Base-by-base conservation (phyloP, 2,888 invertebrate species). In the Nomada fabriciana region DNA sequence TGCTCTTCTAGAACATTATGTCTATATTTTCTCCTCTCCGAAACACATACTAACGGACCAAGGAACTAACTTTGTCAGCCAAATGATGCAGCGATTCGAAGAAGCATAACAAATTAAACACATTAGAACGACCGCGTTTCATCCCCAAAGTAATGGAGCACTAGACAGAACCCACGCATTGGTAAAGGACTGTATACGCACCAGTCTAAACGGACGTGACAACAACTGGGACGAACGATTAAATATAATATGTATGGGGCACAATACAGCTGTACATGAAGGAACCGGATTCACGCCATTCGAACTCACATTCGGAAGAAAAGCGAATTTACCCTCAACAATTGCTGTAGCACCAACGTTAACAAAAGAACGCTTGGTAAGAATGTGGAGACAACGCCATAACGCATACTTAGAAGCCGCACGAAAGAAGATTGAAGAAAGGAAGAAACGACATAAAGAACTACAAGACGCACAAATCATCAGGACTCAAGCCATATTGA, bases 221-320 rank as follows among this genome's bases (percentile, higher is more conserved):
- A 61, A 43, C 15, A n/a, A 61, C 3, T 61, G 61, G 61, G 43
- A 43, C 10, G 42, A 61, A 43, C 42, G 42, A 7, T 53, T 60
- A 4, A 36, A 74, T 10, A 18, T 75, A 5, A n/a, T 75, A 11
- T 75, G 60, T 7, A 42, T 75, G 52, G 67, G 60, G 2, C 67
- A 25, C 11, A 68, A 75, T 4, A 75, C 67, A 18, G 50, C 68
- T 0, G 3, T 59, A 7, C 68, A 75, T 2, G 67, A 75, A 18
- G 50, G 52, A 0, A 75, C 61, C 0, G 68, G 68, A 0, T 47
- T 43, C 5, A 68, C 61, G 0, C 75, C 75, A 2, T 75, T 75
- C 7, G 61, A 75, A 3, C 5, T 75, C 4, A 75, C 61, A 1
- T 68, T 68, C 2, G 61, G 68, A 0, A 50, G 43, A 11, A 61